Conservation (phyloP, 1,140 invertebrate genomes). For the Drosophila persimilis region DNA sequence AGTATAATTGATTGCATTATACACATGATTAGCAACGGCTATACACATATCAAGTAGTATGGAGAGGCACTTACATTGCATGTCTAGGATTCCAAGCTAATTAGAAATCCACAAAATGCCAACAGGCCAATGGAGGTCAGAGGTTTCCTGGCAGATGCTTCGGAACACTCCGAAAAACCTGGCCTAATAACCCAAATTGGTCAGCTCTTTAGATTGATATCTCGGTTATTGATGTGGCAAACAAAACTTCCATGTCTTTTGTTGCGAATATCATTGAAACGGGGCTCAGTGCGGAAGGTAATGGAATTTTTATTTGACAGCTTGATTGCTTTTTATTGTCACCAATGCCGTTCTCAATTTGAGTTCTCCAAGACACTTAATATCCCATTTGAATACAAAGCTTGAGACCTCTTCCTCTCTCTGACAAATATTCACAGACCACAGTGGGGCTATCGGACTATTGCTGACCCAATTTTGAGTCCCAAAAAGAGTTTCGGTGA, state of each 20-base stretch:
- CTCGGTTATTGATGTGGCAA: too few species aligned
- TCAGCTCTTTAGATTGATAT: too few species aligned
- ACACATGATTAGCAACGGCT: slow-evolving; percentile 35
- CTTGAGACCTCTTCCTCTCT: background rate
- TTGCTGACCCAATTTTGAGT: slow-evolving; percentile 4
- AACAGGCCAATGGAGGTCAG: too few species aligned
- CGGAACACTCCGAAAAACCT: too few species aligned
- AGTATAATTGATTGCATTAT: slow-evolving; percentile 62
- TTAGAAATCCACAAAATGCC: too few species aligned
- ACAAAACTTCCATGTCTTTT: slow-evolving; percentile 8
- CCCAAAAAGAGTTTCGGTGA: slow-evolving; percentile 3
- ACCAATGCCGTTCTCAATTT: slow-evolving; percentile 26
- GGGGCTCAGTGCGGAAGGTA: slow-evolving; percentile 23
- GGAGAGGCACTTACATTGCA: slow-evolving; percentile 11
- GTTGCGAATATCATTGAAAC: background rate
- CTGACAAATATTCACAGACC: slow-evolving; percentile 1
- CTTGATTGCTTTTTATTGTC: slow-evolving; percentile 45
- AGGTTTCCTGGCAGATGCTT: too few species aligned
- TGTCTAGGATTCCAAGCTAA: slow-evolving; percentile 6
- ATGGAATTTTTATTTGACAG: slow-evolving; percentile 43
- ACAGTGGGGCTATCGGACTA: background rate
- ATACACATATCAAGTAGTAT: slow-evolving; percentile 23
- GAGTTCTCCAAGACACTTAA: background rate
- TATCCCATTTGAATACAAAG: background rate
- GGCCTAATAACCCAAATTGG: too few species aligned